Evolutionary conservation across 35 echinoderm and acorn worm genomes (phyloP).

Genomic region (Ophiothrix spiculata): DNA sequence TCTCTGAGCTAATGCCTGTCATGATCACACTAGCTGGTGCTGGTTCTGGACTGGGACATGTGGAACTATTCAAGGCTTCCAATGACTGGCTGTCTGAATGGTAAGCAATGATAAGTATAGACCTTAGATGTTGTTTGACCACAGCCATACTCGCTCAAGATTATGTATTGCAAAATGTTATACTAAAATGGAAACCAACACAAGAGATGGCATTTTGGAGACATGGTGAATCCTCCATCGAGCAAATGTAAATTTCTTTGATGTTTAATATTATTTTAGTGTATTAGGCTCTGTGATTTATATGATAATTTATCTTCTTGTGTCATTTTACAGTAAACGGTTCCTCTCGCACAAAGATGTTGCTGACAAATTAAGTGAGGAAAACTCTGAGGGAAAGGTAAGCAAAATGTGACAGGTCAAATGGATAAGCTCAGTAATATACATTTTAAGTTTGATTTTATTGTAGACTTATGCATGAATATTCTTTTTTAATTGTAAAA

Average conservation of each 20-base stretch:
- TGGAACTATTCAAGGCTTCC: conserved; percentile 80
- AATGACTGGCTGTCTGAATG: conserved; percentile 83
- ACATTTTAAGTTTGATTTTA: too few species aligned
- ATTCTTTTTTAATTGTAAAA: too few species aligned
- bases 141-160: too few species aligned
- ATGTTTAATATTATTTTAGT: background rate
- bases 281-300: background rate
- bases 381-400: conserved; percentile 86
- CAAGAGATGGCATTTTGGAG: too few species aligned
- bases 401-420: conserved; percentile 20
- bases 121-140: too few species aligned
- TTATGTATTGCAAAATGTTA: too few species aligned
- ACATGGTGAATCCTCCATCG: too few species aligned
- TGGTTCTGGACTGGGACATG: conserved; percentile 78
- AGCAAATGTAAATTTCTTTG: too few species aligned
- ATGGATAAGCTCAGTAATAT: too few species aligned
- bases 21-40: conserved; percentile 92
- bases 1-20: conserved; percentile 89
- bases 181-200: too few species aligned
- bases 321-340: conserved; percentile 58
- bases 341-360: conserved; percentile 83
- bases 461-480: too few species aligned
- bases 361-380: conserved; percentile 77
- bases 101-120: too few species aligned
- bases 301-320: background rate